Evolutionary conservation across 2,113 vertebrate species (phyloP), one percentile per base, ranked within the genome.

Genomic region (Phodopus roborovskii): DNA sequence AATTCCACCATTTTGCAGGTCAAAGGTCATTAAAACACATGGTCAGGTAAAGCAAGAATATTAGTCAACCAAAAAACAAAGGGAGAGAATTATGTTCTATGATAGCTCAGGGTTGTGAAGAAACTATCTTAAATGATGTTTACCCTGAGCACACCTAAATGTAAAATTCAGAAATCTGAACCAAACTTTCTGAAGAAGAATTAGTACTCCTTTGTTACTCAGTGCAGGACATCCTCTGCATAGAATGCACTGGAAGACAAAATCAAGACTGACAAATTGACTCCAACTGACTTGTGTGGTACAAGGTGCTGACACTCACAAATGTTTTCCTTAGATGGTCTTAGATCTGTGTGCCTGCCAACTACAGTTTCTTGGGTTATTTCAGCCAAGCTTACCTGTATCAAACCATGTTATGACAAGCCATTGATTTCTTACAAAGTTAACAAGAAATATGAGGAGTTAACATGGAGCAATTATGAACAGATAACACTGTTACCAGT

Each of bases 341-440:
- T 82, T 91, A 66, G 10, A 13, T 79, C 78, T 92, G 62, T 36
- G 33, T n/a, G 30, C 58, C 93, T 95, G 79, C 91, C 96, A 96
- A 84, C 94, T 89, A 97, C n/a, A 90, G 86, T 45, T 97, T 96
- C 92, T 95, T 97, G 95, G 92, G 93, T 0, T 53, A 98, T 97
- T 98, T 97, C 97, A 94, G 88, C 75, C 92, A 98, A 1, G 1
- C 82, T 97, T 96, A 96, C 97, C 96, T 98, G 85, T 77, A 97
- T 97, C 98, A 97, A 98, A 98, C 94, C 88, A 85, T 66, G 42
- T 48, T 48, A 85, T 13, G 56, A 24, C 91, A 98, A 98, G 81
- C 81, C 97, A 98, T 7, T 98, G 98, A 98, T 96, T 98, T 95
- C 96, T 98, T 98, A 98, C 88, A 92, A 98, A 98, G 97, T 98